These are phyloP conservation scores for Protonemura montana DNA, from an alignment of 2,888 invertebrate genomes.

Conservation along the genomic window DNA sequence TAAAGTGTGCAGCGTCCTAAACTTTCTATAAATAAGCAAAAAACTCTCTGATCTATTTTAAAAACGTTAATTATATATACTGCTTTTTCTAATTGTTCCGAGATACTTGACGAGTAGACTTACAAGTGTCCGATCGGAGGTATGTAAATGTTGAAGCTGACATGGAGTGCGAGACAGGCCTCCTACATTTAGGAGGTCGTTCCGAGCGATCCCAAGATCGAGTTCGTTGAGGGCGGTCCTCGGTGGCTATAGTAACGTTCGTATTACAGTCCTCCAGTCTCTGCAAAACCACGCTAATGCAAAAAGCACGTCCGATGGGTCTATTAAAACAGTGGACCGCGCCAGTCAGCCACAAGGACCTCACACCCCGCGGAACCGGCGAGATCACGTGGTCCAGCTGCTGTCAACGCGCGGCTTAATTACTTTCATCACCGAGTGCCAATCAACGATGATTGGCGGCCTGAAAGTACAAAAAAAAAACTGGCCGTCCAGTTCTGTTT, in stretches of 20 bases:
- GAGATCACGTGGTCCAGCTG: not conserved
- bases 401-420: not conserved
- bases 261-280: not conserved
- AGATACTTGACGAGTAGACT: not conserved
- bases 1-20: not conserved
- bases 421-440: not conserved
- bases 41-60: not conserved
- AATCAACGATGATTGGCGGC: not conserved
- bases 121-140: not conserved
- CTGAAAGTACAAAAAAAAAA: not conserved
- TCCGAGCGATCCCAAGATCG: not conserved
- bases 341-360: not conserved
- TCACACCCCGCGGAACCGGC: not conserved
- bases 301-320: not conserved
- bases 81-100: not conserved
- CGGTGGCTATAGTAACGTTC: not conserved
- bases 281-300: not conserved
- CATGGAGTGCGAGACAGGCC: not conserved
- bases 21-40: not conserved
- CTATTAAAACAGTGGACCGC: not conserved
- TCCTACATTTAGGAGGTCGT: not conserved
- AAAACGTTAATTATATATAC: constrained; percentile 12
- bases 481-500: not conserved
- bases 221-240: not conserved
- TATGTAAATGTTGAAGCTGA: not conserved